Base-by-base conservation (phyloP, 1,140 invertebrate species). In the Cyphomyrmex costatus region DNA sequence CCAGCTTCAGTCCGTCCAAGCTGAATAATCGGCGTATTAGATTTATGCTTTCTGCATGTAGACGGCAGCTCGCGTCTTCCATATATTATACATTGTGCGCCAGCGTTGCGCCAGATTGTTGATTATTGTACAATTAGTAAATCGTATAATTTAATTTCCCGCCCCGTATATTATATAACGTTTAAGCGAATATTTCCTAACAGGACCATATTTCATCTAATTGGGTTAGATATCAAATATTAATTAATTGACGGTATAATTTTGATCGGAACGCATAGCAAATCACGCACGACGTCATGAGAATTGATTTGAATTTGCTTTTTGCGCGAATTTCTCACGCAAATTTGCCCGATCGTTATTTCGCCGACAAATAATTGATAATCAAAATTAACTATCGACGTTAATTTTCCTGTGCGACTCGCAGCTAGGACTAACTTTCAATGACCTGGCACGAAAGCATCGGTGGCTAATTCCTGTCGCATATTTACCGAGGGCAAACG, bases 281-380 rank as follows among this genome's bases (percentile, higher is more conserved):
- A 33, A 61, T 71, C 66, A 16, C 6, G 10, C 36, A 24, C 12
- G 33, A 65, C 19, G 36, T 7, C 21, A n/a, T 21, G 51, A 27
- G 33, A 51, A 24, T 56, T 49, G 66, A 73, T 82, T 73, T 8
- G 24, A 51, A 82, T 82, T 83, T 49, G 24, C 49, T 53, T 71
- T 73, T 73, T 68, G 30, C 30, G 10, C 14, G 21, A 58, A 42
- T 56, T 49, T 46, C 33, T 14, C 8, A n/a, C 36, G 65, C 79
- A 60, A 83, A 83, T 83, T 60, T 74, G 56, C 27, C 19, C 36
- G 68, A 27, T 27, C 14, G 16, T 82, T 53, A 73, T 46, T 74
- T 63, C 24, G 42, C 60, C 12, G 10, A n/a, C n/a, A 83, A 82
- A 83, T 71, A 71, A 66, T 74, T 49, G 68, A 83, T 83, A 74